Base-by-base conservation (phyloP, 2,113 vertebrate species). In the Actenoides lindsayi region DNA sequence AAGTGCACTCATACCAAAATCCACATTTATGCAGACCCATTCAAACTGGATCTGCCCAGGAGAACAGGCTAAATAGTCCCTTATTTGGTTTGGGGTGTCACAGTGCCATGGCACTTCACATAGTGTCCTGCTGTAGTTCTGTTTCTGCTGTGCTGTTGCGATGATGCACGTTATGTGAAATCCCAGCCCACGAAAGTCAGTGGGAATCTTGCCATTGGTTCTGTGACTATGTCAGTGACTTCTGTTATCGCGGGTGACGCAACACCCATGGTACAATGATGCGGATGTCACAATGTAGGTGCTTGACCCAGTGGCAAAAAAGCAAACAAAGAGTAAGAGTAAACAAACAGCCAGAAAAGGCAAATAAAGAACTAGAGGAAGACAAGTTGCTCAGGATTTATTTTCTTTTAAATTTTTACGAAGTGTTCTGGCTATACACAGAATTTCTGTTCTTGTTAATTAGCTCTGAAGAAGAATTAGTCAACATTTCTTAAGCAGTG, bases 231-330 rank as follows among this genome's bases (percentile, higher is more conserved):
- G 51, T 78, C 83, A 53, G 46, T 68, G 83, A 76, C 50, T 78
- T 78, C 53, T 94, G 65, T 84, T 93, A 79, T 87, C 94, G 0
- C 62, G 54, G 41, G 25, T 97, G 96, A 65, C 82, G 96, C 86
- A 96, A 95, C n/a, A 8, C 17, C 62, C 4, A 1, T 57, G 77
- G n/a, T 86, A 95, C 86, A 60, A 9, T 37, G 44, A 87, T 21
- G 91, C 77, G 65, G 76, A 82, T 4, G 8, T 96, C 90, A 93
- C 53, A 89, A 44, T 62, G 57, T 62, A n/a, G 53, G 57, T 92
- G 65, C 74, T 94, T 92, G 86, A 90, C 76, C 73, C 24, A 11
- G 5, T 86, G 76, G 56, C 7, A n/a, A 37, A 83, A 88, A 69
- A 48, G 5, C 85, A 90, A 93, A 54, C 74, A 67, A 51, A 56